Evolutionary conservation across 2,888 invertebrate genomes (phyloP), one percentile per base, ranked within the genome.

Genomic region (Cryptocheilus praepositus): DNA sequence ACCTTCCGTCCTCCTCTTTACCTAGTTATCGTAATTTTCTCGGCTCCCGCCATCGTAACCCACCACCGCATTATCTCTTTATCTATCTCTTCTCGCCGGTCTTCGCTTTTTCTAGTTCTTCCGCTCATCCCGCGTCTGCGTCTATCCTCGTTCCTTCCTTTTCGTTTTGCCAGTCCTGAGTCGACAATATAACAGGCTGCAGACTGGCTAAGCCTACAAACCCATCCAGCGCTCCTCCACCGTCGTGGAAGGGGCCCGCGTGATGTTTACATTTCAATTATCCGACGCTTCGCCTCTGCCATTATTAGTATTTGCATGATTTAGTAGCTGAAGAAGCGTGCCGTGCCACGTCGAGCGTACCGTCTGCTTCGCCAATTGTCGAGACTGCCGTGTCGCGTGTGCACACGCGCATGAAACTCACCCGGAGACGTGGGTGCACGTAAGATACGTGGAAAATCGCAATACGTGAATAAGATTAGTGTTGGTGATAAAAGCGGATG

Each of bases 251-350:
- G 65, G 60, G 56, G 25, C 53, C 69, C 51, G 71, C 71, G 58
- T 59, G 75, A 76, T 85, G 86, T 86, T 86, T 86, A 86, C 86
- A 83, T 85, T 83, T 84, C 86, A 86, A 86, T 86, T 86, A 86
- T 82, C 83, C 79, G 73, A 79, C 81, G 82, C 82, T 81, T 81
- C 79, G 72, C 72, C 59, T 70, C 66, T 77, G 73, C 81, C 83
- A 80, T 85, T 85, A 86, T 86, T 85, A 84, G 80, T 85, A 82
- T 84, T 86, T 85, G 84, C 83, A 86, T 86, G 81, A 86, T 86
- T 86, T 84, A 84, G 80, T 78, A 79, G 79, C 70, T 65, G 79
- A 80, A 81, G 77, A 73, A 80, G 70, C 77, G 70, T 70, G 71
- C 75, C 69, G 22, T 55, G 54, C 25, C 55, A 63, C 64, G 67